These are phyloP conservation scores for Formica aserva DNA, from an alignment of 2,888 invertebrate species.

Conservation along the genomic window DNA sequence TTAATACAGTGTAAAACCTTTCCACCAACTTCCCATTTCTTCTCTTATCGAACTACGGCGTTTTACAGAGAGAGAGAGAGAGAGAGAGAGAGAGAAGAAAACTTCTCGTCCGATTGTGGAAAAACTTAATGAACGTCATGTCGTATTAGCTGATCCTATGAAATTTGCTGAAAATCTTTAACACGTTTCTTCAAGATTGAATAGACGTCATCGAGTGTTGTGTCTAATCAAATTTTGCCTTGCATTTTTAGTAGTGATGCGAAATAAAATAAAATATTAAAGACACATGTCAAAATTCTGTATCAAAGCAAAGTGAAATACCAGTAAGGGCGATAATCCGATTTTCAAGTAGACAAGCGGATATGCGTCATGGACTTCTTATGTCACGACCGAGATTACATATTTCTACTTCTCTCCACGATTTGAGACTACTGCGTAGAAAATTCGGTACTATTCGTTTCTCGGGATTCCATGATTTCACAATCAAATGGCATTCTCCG, in stretches of 20 bases:
- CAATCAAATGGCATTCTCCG: conserved; percentile 34
- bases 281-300: neutral
- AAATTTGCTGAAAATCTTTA: conserved; percentile 33
- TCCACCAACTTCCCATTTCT: neutral
- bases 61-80: neutral
- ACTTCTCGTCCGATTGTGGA: conserved; percentile 37
- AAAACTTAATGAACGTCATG: conserved; percentile 34
- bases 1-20: conserved; percentile 44
- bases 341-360: conserved; percentile 1
- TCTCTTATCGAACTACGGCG: neutral
- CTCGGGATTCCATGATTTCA: conserved; percentile 32
- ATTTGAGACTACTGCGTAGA: neutral
- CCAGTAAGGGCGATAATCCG: neutral
- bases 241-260: neutral
- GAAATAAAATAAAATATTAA: neutral
- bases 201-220: neutral
- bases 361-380: neutral
- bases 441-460: conserved; percentile 34
- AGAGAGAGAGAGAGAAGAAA: neutral
- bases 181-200: neutral
- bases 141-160: conserved; percentile 36
- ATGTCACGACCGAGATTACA: conserved; percentile 19
- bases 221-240: conserved; percentile 8
- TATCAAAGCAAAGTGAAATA: neutral
- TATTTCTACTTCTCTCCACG: neutral